These are phyloP conservation scores for Cremastinae sp. DNA, from an alignment of 2,888 invertebrate species.

Conservation along the genomic window DNA sequence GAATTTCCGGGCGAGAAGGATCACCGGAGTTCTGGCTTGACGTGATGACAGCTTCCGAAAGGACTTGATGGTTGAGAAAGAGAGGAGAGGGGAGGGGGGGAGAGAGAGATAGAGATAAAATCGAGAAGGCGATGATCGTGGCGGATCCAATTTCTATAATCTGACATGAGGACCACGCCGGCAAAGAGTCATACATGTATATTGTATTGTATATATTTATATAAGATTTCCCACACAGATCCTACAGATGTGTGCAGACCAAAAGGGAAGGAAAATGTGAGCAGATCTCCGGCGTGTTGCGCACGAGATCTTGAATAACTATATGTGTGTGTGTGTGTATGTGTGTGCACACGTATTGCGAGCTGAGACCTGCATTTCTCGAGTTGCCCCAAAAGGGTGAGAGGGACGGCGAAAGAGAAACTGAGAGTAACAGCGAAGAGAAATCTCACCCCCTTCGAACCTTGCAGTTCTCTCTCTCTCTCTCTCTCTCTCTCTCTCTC, in stretches of 20 bases:
- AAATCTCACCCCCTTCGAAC: neutral
- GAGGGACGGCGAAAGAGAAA: neutral
- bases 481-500: slow-evolving; percentile 7
- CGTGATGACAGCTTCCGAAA: slow-evolving; percentile 54
- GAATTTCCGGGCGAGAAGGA: slow-evolving; percentile 49
- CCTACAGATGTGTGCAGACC: no score
- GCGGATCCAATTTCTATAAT: slow-evolving; percentile 61
- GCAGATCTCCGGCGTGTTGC: no score
- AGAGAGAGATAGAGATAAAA: slow-evolving; percentile 6
- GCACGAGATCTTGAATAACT: no score
- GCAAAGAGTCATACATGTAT: no score
- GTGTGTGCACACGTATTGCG: no score
- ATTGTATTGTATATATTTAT: neutral
- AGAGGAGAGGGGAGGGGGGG: neutral
- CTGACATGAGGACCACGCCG: slow-evolving; percentile 46
- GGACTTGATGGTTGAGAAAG: neutral
- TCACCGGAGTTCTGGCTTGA: slow-evolving; percentile 41
- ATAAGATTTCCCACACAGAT: no score
- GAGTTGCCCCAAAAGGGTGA: no score
- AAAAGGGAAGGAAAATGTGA: no score
- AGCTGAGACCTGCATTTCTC: no score
- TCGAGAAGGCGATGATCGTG: slow-evolving; percentile 47
- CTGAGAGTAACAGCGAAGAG: no score
- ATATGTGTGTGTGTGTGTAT: no score
- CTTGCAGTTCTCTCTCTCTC: slow-evolving; percentile 8